Base-by-base conservation (phyloP, 1,140 invertebrate species). In the Sitobion miscanthi region DNA sequence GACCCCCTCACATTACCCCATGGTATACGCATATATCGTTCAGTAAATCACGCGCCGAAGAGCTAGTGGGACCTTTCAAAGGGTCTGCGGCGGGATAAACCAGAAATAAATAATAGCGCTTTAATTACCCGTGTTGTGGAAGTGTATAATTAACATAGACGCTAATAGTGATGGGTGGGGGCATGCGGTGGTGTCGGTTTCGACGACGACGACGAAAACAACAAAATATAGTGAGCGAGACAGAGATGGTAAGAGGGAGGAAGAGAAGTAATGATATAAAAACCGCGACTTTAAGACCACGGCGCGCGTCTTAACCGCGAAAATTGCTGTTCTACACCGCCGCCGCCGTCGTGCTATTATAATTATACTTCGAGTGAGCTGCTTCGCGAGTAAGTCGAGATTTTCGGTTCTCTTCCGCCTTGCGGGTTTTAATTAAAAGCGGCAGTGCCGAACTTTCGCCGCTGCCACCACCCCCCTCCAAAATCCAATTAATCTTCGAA, bases 81-180 rank as follows among this genome's bases (percentile, higher is more conserved):
- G n/a, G 14, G 30, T 77, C 30, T 87, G 86, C 30, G 17, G 30
- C 6, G 30, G 86, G n/a, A 49, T 52, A 17, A 52, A 52, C 86
- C 86, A n/a, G 86, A 88, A 88, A 88, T 88, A 88, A 88, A 88
- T 88, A 88, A 88, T 88, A 88, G 86, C 9, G 47, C 49, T 88
- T 52, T 88, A 88, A 88, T 88, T 88, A 49, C 47, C 45, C 47
- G 47, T 35, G 86, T 52, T 88, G 1, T n/a, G 17, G 30, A 52
- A 52, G 47, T 88, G 86, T 88, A 35, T 88, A 88, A 88, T 88
- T 88, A 88, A 88, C 86, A 49, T 77, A 17, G 62, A n/a, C 83
- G 83, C 23, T 86, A 86, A 86, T 86, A 86, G 23, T 25, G 83
- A 85, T 45, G 52, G 42, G 21, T 25, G 42, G 83, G 83, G 23